Percentiles rank a stretch among this genome's conserved stretches.
phyloP scores from a whole-genome alignment of 1,140 invertebrate species.

The Hydropsyche tenuis region DNA sequence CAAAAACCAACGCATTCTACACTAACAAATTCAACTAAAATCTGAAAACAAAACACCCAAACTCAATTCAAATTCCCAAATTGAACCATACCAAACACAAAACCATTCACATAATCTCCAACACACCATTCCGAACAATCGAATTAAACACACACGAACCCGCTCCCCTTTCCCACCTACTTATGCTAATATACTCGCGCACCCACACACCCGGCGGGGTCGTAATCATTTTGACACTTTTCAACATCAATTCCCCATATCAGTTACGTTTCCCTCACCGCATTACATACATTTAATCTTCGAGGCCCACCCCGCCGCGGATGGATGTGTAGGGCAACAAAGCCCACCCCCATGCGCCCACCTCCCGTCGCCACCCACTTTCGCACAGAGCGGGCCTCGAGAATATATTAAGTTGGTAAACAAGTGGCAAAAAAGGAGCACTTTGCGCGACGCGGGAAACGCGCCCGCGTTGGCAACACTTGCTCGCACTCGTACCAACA shows the following conservation, averaged over 20 bases:
- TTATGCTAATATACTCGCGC: not conserved
- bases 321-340: too few relatives aligned
- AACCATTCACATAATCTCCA: too few relatives aligned
- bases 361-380: not conserved
- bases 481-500: slow-evolving; percentile 14
- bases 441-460: slow-evolving; percentile 31
- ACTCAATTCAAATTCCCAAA: too few relatives aligned
- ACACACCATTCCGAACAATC: not conserved
- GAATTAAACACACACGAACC: not conserved
- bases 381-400: not conserved
- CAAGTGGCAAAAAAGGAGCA: slow-evolving; percentile 49
- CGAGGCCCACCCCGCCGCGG: slow-evolving; percentile 2
- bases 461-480: not conserved
- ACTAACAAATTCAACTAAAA: too few relatives aligned
- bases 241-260: slow-evolving; percentile 35
- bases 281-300: slow-evolving; percentile 38
- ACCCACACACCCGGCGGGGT: not conserved
- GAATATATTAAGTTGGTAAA: slow-evolving; percentile 50
- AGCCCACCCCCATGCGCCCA: not conserved
- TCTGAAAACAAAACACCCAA: too few relatives aligned
- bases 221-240: slow-evolving; percentile 33
- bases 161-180: not conserved
- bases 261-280: slow-evolving; percentile 19
- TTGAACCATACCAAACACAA: too few relatives aligned
- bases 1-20: too few relatives aligned